Conservation (phyloP, 2,113 vertebrate genomes). For the Notothenia rossii region DNA sequence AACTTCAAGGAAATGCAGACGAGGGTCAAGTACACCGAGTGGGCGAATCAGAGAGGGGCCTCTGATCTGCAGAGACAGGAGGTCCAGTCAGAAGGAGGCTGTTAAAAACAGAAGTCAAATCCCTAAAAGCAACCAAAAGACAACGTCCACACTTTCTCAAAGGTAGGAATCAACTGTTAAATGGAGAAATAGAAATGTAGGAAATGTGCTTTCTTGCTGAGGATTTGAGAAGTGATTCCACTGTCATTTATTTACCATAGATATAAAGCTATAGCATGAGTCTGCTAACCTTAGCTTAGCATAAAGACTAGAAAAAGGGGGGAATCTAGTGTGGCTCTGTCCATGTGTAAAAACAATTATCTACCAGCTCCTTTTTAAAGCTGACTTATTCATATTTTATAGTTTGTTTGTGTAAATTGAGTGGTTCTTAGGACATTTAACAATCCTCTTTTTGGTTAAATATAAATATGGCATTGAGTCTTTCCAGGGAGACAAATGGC, state of each 20-base stretch:
- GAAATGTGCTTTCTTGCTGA: background rate
- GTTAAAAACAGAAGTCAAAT: slow-evolving; percentile 6
- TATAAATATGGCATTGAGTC: background rate
- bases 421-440: background rate
- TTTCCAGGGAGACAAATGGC: background rate
- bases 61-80: background rate
- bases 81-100: slow-evolving; percentile 10
- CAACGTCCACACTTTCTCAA: background rate
- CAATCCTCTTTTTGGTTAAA: background rate
- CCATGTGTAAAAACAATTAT: background rate
- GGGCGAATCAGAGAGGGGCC: slow-evolving; percentile 15
- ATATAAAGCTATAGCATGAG: background rate
- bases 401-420: no score
- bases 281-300: no score
- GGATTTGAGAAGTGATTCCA: background rate
- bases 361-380: background rate
- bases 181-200: background rate
- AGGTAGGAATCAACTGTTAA: slow-evolving; percentile 46
- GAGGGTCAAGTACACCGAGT: background rate
- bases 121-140: slow-evolving; percentile 23
- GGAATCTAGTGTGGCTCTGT: background rate
- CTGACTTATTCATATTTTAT: background rate
- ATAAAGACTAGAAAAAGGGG: background rate
- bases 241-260: background rate
- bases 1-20: background rate